These are phyloP conservation scores for Peromyscus aztecus DNA, from an alignment of 2,797 vertebrate species.

Conservation along the genomic window DNA sequence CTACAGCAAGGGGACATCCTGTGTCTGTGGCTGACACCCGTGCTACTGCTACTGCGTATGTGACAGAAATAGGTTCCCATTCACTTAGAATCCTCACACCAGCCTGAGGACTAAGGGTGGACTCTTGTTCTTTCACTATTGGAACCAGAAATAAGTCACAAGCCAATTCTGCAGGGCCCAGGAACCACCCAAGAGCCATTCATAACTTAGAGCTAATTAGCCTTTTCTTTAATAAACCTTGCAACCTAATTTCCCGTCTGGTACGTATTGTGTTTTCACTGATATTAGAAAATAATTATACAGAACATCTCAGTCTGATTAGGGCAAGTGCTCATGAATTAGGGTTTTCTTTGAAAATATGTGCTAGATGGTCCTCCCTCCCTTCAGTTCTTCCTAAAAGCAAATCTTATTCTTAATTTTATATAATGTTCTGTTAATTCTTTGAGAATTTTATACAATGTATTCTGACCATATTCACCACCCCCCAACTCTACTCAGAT, in stretches of 20 bases:
- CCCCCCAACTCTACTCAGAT: neutral
- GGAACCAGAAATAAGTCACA: slow-evolving; percentile 69
- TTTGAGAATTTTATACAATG: neutral
- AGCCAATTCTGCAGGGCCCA: slow-evolving; percentile 54
- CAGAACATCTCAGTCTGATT: slow-evolving; percentile 53
- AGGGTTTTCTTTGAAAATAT: slow-evolving; percentile 16
- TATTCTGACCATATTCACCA: neutral
- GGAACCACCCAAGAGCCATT: slow-evolving; percentile 76
- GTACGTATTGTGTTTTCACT: neutral
- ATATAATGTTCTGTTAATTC: neutral
- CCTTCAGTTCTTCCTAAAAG: neutral
- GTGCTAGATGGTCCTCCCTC: neutral
- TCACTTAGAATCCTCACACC: slow-evolving; percentile 21
- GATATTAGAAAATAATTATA: slow-evolving; percentile 76
- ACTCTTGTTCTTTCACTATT: slow-evolving; percentile 73
- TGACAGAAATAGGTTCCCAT: slow-evolving; percentile 42
- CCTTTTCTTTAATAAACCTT: slow-evolving; percentile 62
- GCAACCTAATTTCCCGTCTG: slow-evolving; percentile 79
- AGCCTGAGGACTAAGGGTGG: slow-evolving; percentile 69
- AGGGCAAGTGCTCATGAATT: neutral
- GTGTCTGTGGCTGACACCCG: slow-evolving; percentile 5
- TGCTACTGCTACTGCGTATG: slow-evolving; percentile 70
- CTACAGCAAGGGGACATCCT: neutral
- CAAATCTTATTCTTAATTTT: slow-evolving; percentile 46
- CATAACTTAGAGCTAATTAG: slow-evolving; percentile 83